phyloP scores from a whole-genome alignment of 2,888 invertebrate species.

The Fissipunctia ypsillon region DNA sequence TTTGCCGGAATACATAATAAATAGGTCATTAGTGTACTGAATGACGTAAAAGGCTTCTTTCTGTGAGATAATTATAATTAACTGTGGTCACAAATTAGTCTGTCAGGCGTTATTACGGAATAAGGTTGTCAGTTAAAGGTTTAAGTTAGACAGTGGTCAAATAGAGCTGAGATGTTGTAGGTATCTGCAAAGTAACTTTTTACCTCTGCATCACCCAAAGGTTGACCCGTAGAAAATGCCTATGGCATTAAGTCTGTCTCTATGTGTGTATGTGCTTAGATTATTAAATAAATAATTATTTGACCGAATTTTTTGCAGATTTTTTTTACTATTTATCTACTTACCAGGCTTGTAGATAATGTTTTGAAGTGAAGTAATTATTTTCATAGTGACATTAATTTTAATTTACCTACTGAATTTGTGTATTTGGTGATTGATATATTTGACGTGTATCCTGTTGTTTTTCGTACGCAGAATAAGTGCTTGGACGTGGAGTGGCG shows the following conservation, averaged over 20 bases:
- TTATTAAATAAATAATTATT: no score
- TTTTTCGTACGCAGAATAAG: not conserved
- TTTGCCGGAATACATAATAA: slow-evolving; percentile 17
- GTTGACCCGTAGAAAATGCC: no score
- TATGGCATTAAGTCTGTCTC: no score
- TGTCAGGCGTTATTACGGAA: not conserved
- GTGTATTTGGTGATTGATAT: not conserved
- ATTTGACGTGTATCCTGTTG: no score
- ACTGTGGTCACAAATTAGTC: not conserved
- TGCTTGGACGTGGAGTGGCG: not conserved
- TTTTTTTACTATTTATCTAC: no score
- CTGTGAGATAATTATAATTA: slow-evolving; percentile 17
- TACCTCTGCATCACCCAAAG: no score
- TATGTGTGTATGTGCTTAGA: no score
- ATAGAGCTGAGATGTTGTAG: not conserved
- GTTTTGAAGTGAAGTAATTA: not conserved
- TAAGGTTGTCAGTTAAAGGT: not conserved
- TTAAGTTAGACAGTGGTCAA: not conserved
- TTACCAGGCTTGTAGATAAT: no score
- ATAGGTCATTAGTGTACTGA: slow-evolving; percentile 16
- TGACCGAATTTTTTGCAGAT: no score
- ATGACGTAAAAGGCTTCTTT: slow-evolving; percentile 11
- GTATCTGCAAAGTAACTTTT: no score
- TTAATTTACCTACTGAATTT: not conserved
- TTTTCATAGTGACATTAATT: not conserved